Conservation (phyloP, 2,888 invertebrate species). For the Acleris holmiana region DNA sequence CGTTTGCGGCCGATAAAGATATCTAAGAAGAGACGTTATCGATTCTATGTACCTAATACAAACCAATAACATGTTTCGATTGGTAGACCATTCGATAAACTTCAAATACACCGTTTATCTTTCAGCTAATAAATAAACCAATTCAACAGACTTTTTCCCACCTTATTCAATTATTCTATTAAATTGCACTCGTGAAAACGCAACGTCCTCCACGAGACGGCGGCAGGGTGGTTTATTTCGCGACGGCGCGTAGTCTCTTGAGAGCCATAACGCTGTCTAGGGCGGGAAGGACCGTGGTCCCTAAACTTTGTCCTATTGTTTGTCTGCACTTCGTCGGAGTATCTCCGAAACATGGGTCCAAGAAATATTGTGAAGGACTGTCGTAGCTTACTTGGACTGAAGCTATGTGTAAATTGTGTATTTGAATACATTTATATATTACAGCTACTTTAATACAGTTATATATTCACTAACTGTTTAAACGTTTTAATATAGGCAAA, state of each 20-base stretch:
- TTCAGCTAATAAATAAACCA: not conserved
- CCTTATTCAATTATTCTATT: not conserved
- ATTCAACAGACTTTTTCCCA: not conserved
- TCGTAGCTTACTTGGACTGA: not conserved
- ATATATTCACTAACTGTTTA: too few species aligned
- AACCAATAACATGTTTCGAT: conserved; percentile 7
- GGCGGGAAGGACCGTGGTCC: conserved; percentile 45
- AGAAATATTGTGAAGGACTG: conserved; percentile 11
- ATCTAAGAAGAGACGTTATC: conserved; percentile 23
- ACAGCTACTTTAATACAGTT: too few species aligned
- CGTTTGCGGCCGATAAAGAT: conserved; percentile 8
- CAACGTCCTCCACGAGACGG: conserved; percentile 7
- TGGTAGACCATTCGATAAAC: conserved; percentile 4
- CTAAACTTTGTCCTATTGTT: conserved; percentile 55
- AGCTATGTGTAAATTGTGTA: not conserved
- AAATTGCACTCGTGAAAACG: not conserved
- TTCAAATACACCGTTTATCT: not conserved
- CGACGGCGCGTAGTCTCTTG: conserved; percentile 43
- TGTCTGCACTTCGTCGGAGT: conserved; percentile 35
- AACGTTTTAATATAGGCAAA: too few species aligned
- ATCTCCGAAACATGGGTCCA: conserved; percentile 3
- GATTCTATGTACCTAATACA: conserved; percentile 17
- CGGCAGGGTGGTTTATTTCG: conserved; percentile 25
- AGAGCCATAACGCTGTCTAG: conserved; percentile 53
- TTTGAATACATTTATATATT: too few species aligned